Evolutionary conservation across 2,113 vertebrate genomes (phyloP).

Genomic region (Craseonycteris thonglongyai): DNA sequence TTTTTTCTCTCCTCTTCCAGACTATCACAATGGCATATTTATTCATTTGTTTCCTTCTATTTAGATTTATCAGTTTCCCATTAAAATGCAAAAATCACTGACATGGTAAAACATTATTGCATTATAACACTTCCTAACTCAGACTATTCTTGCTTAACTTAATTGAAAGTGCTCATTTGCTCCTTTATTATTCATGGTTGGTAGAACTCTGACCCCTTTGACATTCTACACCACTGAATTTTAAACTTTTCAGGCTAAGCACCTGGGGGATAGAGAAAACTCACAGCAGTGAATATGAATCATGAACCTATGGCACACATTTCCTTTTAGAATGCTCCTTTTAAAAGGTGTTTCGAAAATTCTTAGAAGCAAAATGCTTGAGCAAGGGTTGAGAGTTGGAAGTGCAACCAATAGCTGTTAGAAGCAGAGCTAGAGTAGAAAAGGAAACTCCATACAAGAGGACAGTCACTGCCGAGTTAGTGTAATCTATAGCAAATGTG

Average conservation of each 20-base stretch:
- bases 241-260: neutral
- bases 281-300: neutral
- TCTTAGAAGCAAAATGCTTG: neutral
- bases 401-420: neutral
- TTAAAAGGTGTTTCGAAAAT: neutral
- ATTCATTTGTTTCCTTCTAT: neutral
- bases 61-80: neutral
- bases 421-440: neutral
- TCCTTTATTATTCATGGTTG: neutral
- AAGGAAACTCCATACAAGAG: neutral
- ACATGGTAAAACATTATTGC: neutral
- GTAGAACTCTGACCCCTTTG: neutral
- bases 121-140: neutral
- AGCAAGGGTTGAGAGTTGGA: neutral
- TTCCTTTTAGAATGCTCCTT: neutral
- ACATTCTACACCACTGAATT: neutral
- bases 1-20: neutral
- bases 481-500: neutral
- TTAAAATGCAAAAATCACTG: neutral
- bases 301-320: neutral
- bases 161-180: neutral
- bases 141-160: neutral
- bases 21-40: neutral
- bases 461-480: neutral
- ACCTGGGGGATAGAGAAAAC: neutral